phyloP scores from a whole-genome alignment of 2,113 vertebrate species.

The Papio anubis region DNA sequence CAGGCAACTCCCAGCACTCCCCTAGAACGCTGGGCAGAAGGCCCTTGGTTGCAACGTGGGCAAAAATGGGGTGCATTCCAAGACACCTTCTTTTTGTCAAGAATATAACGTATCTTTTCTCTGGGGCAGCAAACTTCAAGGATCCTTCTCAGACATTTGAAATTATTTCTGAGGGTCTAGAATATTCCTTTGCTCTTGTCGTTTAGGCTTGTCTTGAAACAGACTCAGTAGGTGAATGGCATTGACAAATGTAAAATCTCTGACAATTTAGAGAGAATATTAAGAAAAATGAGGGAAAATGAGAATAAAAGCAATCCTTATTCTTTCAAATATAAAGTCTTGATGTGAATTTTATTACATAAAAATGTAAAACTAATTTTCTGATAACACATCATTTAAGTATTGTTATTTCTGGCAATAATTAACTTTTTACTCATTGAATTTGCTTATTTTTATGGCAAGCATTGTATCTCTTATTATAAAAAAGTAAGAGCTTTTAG shows the following conservation, averaged over 20 bases:
- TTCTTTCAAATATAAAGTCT: neutral
- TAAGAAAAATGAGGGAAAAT: neutral
- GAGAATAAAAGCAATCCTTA: neutral
- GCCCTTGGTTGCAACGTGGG: neutral
- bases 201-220: neutral
- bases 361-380: neutral
- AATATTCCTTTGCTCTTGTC: neutral
- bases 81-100: neutral
- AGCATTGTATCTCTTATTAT: neutral
- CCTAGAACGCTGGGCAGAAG: neutral
- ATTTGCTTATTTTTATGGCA: neutral
- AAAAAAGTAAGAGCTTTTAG: neutral
- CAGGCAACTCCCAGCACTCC: neutral
- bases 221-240: neutral
- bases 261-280: neutral
- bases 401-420: neutral
- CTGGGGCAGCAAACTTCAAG: neutral
- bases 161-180: neutral
- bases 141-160: neutral
- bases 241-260: neutral
- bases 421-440: neutral
- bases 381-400: neutral
- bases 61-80: neutral
- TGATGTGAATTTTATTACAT: neutral
- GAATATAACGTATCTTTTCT: neutral